Conservation (phyloP, 2,113 vertebrate species). For the Orthochromis malagaraziensis region DNA sequence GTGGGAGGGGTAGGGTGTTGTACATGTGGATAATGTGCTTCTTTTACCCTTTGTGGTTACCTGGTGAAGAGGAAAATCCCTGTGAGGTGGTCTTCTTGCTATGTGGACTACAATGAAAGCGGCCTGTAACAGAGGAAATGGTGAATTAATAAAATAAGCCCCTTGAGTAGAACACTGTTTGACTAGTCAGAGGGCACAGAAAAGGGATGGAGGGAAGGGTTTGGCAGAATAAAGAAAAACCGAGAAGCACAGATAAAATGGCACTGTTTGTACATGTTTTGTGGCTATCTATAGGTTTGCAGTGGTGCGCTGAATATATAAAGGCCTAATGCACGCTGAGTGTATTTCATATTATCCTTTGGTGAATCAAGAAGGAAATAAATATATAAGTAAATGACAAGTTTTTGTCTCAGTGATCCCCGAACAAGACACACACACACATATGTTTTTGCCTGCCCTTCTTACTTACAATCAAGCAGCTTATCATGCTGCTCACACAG, state of each 20-base stretch:
- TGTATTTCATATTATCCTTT: not conserved
- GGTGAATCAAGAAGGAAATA: not conserved
- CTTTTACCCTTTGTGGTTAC: constrained; percentile 64
- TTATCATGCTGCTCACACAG: not conserved
- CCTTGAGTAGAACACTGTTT: constrained; percentile 1
- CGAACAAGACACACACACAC: not conserved
- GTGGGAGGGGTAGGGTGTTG: constrained; percentile 15
- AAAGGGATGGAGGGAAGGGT: not conserved
- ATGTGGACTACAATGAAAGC: constrained; percentile 30
- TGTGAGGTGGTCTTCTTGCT: constrained; percentile 61
- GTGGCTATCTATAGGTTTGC: not conserved
- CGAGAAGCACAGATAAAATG: not conserved
- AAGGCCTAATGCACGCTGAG: not conserved
- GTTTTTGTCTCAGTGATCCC: not conserved
- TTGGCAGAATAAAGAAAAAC: not conserved
- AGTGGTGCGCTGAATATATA: not conserved
- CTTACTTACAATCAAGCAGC: not conserved
- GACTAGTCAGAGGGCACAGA: not conserved
- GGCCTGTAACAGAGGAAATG: constrained; percentile 51
- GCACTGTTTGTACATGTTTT: not conserved
- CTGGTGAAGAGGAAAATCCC: constrained; percentile 70
- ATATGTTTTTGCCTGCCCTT: not conserved
- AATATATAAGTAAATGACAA: not conserved
- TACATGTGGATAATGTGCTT: constrained; percentile 65
- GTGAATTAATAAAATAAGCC: constrained; percentile 58